These are phyloP conservation scores for Bufo gargarizans DNA, from an alignment of 2,113 vertebrate genomes.

Conservation along the genomic window DNA sequence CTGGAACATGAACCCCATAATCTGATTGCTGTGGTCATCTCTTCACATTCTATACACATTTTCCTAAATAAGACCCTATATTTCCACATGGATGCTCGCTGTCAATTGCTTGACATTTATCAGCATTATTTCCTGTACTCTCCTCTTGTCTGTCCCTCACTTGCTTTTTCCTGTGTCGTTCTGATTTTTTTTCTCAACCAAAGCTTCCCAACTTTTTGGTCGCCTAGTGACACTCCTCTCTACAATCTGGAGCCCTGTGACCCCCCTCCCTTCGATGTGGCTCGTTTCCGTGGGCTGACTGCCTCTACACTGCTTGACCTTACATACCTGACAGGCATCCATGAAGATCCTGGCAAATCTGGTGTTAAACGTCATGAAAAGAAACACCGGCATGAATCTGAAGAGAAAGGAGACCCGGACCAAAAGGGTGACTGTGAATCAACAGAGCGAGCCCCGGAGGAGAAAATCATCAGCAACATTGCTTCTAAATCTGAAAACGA, in stretches of 20 bases:
- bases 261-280: conserved; percentile 93
- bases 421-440: conserved; percentile 72
- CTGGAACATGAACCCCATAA: not conserved
- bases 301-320: conserved; percentile 92
- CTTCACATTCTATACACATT: not conserved
- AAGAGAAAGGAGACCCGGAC: conserved; percentile 78
- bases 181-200: conserved; percentile 83
- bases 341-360: conserved; percentile 86
- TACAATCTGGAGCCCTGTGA: conserved; percentile 99
- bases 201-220: conserved; percentile 99
- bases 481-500: conserved; percentile 84
- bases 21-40: not conserved
- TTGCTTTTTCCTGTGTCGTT: conserved; percentile 87
- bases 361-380: conserved; percentile 86
- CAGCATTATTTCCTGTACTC: conserved; percentile 80
- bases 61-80: not conserved
- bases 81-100: not conserved
- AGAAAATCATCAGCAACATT: conserved; percentile 74
- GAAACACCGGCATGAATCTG: conserved; percentile 83
- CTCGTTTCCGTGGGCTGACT: conserved; percentile 91
- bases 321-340: conserved; percentile 94
- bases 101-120: conserved; percentile 57
- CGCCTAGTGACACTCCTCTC: conserved; percentile 98
- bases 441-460: conserved; percentile 81
- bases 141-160: conserved; percentile 86